Evolutionary conservation across 2,113 vertebrate species (phyloP).

Genomic region (Leucoraja erinaceus): DNA sequence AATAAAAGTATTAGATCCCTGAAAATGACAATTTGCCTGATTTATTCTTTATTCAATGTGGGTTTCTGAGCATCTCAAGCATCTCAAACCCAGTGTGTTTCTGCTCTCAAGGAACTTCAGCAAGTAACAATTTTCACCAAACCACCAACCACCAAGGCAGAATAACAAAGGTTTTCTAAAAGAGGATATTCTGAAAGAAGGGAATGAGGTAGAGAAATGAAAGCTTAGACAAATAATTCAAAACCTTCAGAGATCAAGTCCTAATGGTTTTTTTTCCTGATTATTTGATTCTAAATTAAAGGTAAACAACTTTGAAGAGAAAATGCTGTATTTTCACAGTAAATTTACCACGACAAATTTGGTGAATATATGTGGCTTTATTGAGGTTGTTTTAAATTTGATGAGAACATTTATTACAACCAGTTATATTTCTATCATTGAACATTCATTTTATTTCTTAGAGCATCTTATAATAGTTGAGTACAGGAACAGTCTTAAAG

Average conservation of each 20-base stretch:
- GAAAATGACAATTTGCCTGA: background rate
- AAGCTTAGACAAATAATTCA: too few species aligned
- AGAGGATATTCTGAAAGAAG: too few species aligned
- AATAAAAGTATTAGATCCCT: background rate
- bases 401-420: background rate
- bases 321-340: background rate
- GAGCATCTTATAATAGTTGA: background rate
- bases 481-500: background rate
- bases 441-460: background rate
- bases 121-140: too few species aligned
- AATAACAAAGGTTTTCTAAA: too few species aligned
- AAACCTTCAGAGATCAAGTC: too few species aligned
- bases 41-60: background rate
- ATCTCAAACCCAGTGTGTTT: too few species aligned
- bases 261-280: background rate
- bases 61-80: background rate
- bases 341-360: background rate
- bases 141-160: too few species aligned
- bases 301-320: background rate
- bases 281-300: background rate
- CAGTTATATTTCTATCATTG: background rate
- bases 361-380: background rate
- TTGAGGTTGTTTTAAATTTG: background rate
- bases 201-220: too few species aligned
- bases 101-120: too few species aligned